Conservation (phyloP, 2,797 vertebrate genomes). For the Schizopygopsis malacanthus region DNA sequence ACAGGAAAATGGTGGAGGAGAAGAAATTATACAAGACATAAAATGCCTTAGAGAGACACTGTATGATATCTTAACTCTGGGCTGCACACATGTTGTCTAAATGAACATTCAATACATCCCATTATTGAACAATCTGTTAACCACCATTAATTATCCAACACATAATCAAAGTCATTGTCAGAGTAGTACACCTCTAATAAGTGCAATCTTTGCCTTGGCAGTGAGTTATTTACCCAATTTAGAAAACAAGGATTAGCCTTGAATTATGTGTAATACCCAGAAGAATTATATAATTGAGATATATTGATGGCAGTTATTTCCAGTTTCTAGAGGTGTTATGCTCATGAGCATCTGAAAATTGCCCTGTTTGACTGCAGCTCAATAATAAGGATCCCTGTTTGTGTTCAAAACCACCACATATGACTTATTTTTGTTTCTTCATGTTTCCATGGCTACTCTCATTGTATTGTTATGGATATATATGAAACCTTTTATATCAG, state of each 20-base stretch:
- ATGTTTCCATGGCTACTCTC: constrained; percentile 79
- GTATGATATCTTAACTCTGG: constrained; percentile 25
- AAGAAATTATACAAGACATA: constrained; percentile 25
- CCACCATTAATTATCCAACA: constrained; percentile 11
- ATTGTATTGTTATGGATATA: constrained; percentile 65
- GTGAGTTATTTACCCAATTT: constrained; percentile 77
- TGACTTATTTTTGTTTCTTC: constrained; percentile 74
- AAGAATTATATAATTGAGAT: constrained; percentile 79
- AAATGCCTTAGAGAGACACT: constrained; percentile 25
- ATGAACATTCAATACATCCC: constrained; percentile 28
- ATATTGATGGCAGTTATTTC: constrained; percentile 76
- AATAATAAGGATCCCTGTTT: constrained; percentile 44
- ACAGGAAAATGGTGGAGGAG: background rate
- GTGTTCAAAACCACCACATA: constrained; percentile 67
- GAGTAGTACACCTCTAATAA: constrained; percentile 66
- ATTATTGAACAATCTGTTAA: background rate
- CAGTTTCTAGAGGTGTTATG: constrained; percentile 79
- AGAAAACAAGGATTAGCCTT: constrained; percentile 82
- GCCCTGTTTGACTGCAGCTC: constrained; percentile 66
- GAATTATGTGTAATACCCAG: constrained; percentile 72
- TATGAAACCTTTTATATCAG: constrained; percentile 71
- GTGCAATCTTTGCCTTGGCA: constrained; percentile 35
- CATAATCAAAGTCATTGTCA: constrained; percentile 46
- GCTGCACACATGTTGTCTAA: background rate
- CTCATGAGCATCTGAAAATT: constrained; percentile 74